Conservation (phyloP, 2,113 vertebrate species). For the Machaerirhynchus nigripectus region DNA sequence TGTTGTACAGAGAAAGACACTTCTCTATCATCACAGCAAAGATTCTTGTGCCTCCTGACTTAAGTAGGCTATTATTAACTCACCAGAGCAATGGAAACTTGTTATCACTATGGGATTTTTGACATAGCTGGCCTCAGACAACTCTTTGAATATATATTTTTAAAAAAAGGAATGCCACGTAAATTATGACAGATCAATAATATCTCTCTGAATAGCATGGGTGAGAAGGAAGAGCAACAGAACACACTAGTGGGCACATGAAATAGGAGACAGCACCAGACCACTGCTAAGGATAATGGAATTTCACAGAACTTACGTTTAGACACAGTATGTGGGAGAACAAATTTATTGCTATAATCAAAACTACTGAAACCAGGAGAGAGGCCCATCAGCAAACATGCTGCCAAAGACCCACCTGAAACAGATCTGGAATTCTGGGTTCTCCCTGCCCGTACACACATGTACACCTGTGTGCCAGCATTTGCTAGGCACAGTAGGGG, state of each 20-base stretch:
- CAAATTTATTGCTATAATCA: background rate
- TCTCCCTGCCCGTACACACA: rapidly evolving
- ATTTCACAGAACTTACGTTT: background rate
- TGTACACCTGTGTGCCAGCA: background rate
- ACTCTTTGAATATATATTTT: background rate
- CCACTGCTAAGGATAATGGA: background rate
- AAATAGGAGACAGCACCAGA: background rate
- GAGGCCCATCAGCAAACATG: background rate
- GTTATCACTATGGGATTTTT: conserved; percentile 28
- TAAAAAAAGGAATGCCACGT: background rate
- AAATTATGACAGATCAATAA: background rate
- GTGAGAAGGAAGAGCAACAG: background rate
- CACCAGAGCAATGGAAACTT: conserved; percentile 21
- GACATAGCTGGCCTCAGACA: background rate
- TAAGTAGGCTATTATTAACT: conserved; percentile 50
- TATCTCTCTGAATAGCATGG: background rate
- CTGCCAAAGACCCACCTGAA: background rate
- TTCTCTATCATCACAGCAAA: background rate
- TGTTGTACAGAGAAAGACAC: background rate
- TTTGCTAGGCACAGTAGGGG: background rate
- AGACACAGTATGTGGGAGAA: background rate
- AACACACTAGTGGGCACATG: background rate
- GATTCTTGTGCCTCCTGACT: background rate
- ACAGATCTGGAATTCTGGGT: background rate
- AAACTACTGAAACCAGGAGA: background rate